Base-by-base conservation (phyloP, 2,797 vertebrate species). In the Sebastolobus altivelis region DNA sequence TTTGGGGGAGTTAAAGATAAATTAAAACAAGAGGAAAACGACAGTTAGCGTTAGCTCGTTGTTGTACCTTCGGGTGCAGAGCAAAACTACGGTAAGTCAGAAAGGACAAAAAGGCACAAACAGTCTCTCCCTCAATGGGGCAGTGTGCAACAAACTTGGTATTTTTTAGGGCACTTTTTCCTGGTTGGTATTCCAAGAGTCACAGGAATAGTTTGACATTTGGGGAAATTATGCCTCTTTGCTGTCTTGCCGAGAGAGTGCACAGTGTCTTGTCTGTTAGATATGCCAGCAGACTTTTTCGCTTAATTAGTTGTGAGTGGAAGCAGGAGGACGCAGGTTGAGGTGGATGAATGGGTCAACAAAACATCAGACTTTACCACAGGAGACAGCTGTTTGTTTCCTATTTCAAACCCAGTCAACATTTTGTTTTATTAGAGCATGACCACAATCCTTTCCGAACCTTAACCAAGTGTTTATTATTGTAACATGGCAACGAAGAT, bases 401-500 rank as follows among this genome's bases (percentile, higher is more conserved):
- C 33, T 25, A 11, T n/a, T 20, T 43, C 25, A 43, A 58, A 59
- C 29, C 14, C 38, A 72, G 58, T 9, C 27, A 5, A 22, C 35
- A 5, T 33, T 4, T 16, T 58, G 33, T 37, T 69, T 69, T 31
- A 43, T 37, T 43, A 5, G 43, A 33, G 56, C 56, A 11, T 14
- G 35, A 43, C 49, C 10, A 0, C 18, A 22, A 46, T 25, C 8
- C 3, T 56, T 65, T 49, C 18, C 33, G n/a, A 14, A 56, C n/a
- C 69, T 58, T 58, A 56, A 56, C 55, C 16, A 27, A 27, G 16
- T 54, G 31, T 73, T 54, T 63, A 29, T 73, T 75, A 31, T 75
- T 40, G 33, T 29, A 65, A 55, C 35, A n/a, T 40, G 33, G 59
- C 25, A 9, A 52, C 20, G 49, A 20, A 52, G 1, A 8, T n/a